phyloP scores from a whole-genome alignment of 2,888 invertebrate genomes.

The Pyrochroa serraticornis region DNA sequence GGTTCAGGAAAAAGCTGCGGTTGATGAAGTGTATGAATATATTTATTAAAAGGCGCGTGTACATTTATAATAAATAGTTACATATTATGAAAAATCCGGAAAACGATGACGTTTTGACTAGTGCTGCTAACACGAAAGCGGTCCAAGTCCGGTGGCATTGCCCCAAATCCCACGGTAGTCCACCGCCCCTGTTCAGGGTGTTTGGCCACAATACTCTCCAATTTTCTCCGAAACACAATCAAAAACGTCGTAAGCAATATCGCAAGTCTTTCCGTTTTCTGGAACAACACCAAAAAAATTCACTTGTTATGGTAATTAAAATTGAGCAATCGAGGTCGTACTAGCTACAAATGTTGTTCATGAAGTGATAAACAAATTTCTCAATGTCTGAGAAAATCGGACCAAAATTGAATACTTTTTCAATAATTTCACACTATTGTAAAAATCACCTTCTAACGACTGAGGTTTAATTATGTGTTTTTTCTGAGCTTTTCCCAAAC shows the following conservation, averaged over 20 bases:
- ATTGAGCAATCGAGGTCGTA: slow-evolving; percentile 18
- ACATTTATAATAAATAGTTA: slow-evolving; percentile 2
- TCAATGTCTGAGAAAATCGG: background rate
- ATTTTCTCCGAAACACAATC: slow-evolving; percentile 81
- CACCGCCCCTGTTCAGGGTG: slow-evolving; percentile 40
- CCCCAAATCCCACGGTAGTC: background rate
- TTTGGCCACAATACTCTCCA: slow-evolving; percentile 72
- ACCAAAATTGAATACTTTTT: background rate
- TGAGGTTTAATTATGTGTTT: slow-evolving; percentile 45
- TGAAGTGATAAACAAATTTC: background rate
- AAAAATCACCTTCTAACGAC: slow-evolving; percentile 45
- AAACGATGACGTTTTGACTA: background rate
- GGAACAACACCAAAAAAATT: slow-evolving; percentile 36
- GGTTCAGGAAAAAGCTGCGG: too few species aligned
- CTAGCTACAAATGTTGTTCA: background rate
- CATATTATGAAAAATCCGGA: background rate
- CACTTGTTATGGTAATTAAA: slow-evolving; percentile 15
- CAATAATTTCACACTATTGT: background rate
- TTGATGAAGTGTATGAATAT: too few species aligned
- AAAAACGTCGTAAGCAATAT: slow-evolving; percentile 78
- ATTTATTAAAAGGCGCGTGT: background rate
- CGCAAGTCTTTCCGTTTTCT: slow-evolving; percentile 75
- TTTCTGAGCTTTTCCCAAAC: slow-evolving; percentile 66
- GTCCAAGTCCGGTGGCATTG: background rate
- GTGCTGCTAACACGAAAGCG: background rate